phyloP scores from a whole-genome alignment of 2,113 vertebrate species.

The Rynchops niger region DNA sequence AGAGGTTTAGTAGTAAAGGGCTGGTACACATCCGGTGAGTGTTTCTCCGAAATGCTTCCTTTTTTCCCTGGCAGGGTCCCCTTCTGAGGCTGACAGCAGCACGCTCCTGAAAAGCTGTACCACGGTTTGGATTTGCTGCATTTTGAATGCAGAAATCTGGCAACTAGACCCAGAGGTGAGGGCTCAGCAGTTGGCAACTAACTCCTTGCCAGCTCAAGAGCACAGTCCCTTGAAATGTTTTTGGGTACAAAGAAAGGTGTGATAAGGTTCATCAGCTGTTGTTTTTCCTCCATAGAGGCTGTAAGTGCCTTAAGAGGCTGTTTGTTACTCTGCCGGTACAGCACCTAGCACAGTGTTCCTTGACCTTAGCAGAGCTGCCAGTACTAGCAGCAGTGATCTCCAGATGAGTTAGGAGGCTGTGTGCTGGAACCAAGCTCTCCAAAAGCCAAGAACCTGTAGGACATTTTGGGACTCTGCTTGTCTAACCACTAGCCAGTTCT shows the following conservation, averaged over 20 bases:
- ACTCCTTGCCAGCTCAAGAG: background rate
- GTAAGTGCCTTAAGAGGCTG: background rate
- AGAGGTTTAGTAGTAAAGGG: background rate
- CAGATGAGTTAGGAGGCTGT: background rate
- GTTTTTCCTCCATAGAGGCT: background rate
- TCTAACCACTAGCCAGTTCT: background rate
- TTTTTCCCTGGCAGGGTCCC: background rate
- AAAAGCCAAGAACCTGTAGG: background rate
- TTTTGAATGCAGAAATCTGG: background rate
- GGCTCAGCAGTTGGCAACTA: background rate
- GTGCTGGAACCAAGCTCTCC: background rate
- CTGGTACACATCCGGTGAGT: fast-evolving
- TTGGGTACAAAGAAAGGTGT: background rate
- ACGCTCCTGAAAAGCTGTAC: background rate
- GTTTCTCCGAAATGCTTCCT: background rate
- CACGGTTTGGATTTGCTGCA: background rate
- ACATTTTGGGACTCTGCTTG: background rate
- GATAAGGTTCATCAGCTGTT: background rate
- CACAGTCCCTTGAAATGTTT: background rate
- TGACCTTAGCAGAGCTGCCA: background rate
- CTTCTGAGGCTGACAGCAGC: background rate
- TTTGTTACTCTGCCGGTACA: background rate
- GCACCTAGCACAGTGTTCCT: background rate
- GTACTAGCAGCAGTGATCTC: background rate
- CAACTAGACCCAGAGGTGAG: background rate